A percentile compares a stretch with the other conserved stretches of the same genome.
Conservation (phyloP, 1,140 invertebrate genomes). For the Anoplophora glabripennis region DNA sequence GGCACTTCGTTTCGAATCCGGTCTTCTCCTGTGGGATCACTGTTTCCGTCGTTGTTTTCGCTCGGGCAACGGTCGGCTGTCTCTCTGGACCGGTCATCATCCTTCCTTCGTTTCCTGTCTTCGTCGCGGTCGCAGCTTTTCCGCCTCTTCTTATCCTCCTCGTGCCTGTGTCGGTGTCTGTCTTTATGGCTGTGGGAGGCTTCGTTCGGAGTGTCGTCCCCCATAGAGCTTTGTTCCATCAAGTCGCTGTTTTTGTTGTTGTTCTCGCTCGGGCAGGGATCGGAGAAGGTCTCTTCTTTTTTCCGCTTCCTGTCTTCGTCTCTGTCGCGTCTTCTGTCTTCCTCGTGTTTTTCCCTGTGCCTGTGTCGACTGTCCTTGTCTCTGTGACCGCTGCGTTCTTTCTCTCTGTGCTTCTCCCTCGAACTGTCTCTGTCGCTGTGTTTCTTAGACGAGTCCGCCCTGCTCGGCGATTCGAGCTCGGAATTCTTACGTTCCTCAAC, state of each 20-base stretch:
- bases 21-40: background rate
- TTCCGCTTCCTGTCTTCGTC: too few species aligned
- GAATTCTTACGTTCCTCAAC: background rate
- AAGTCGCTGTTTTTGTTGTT: too few species aligned
- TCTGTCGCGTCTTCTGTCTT: too few species aligned
- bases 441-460: background rate
- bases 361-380: slow-evolving; percentile 4
- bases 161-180: slow-evolving; percentile 5
- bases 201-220: too few species aligned
- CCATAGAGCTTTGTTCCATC: too few species aligned
- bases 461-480: background rate
- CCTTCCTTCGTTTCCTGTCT: slow-evolving; percentile 24
- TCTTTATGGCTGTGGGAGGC: background rate
- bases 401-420: slow-evolving; percentile 18
- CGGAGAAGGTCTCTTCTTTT: slow-evolving; percentile 6
- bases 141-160: slow-evolving; percentile 18
- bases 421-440: background rate
- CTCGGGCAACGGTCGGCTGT: background rate
- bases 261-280: too few species aligned
- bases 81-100: slow-evolving; percentile 14
- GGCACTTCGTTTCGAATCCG: background rate
- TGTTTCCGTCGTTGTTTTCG: slow-evolving; percentile 6
- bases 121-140: slow-evolving; percentile 19
- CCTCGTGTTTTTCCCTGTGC: too few species aligned
- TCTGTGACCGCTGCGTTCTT: background rate